phyloP scores from a whole-genome alignment of 2,113 vertebrate genomes.

The Eulemur macaco region DNA sequence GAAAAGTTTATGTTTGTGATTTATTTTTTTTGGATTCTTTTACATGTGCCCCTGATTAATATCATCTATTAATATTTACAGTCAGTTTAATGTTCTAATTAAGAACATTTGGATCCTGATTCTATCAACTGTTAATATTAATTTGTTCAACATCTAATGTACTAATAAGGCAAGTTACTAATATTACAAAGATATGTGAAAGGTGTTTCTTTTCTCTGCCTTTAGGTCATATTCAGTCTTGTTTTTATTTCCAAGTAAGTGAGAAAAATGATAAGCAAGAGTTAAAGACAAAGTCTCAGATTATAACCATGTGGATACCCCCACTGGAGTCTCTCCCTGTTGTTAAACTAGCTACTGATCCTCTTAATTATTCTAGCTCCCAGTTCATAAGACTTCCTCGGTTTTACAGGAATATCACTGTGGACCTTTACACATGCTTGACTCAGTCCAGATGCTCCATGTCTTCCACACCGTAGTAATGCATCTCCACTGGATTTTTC shows the following conservation, averaged over 20 bases:
- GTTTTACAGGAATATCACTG: not conserved
- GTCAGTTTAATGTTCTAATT: not conserved
- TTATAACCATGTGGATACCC: not conserved
- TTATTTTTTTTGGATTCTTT: not conserved
- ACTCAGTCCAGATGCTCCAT: not conserved
- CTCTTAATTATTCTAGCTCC: not conserved
- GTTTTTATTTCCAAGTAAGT: not conserved
- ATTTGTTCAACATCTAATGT: not conserved
- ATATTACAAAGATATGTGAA: not conserved
- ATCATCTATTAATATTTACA: not conserved
- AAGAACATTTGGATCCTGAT: not conserved
- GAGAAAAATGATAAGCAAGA: not conserved
- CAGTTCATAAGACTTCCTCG: not conserved
- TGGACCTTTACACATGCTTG: not conserved
- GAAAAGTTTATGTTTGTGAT: not conserved
- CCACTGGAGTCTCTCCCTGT: not conserved
- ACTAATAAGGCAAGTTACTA: not conserved
- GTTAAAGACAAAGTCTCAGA: not conserved
- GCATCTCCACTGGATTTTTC: not conserved
- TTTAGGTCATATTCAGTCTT: not conserved
- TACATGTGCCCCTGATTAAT: not conserved
- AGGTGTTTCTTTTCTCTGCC: not conserved
- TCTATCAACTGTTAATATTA: not conserved
- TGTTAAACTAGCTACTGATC: not conserved
- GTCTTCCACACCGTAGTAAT: not conserved